Conservation (phyloP, 1,140 invertebrate genomes). For the Drosophila bocki region DNA sequence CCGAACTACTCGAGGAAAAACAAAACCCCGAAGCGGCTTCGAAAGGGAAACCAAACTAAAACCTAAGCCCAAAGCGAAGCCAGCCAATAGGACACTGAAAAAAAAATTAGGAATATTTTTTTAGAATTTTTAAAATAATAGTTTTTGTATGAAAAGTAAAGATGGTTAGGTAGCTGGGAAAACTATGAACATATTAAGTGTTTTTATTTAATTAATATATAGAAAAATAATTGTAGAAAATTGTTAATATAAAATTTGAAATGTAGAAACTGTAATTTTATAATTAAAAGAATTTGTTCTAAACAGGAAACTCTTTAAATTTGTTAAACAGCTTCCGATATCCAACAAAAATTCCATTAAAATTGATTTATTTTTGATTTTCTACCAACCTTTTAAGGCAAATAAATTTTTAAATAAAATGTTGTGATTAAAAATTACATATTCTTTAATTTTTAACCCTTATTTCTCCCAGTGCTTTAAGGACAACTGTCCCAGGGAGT, state of each 20-base stretch:
- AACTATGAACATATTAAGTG: too few relatives aligned
- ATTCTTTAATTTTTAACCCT: accelerated
- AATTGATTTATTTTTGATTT: neutral
- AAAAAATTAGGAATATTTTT: neutral
- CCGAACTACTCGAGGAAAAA: constrained; percentile 28
- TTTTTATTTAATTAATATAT: neutral
- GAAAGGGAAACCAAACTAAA: constrained; percentile 38
- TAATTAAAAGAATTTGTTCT: neutral
- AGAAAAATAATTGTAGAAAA: neutral
- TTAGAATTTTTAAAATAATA: neutral
- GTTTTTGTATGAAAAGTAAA: neutral
- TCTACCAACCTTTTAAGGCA: neutral
- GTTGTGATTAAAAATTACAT: too few relatives aligned
- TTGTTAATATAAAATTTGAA: too few relatives aligned
- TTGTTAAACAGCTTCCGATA: neutral
- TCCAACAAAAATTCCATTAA: neutral
- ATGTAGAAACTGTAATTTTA: neutral
- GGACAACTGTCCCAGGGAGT: constrained; percentile 58
- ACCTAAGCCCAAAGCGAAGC: constrained; percentile 24
- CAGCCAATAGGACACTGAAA: neutral
- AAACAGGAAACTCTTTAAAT: neutral
- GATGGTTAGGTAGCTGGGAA: too few relatives aligned
- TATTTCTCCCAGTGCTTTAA: constrained; percentile 13
- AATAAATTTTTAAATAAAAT: neutral
- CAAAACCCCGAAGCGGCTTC: constrained; percentile 17